Evolutionary conservation across 2,888 invertebrate genomes (phyloP), one percentile per base, ranked within the genome.

Genomic region (Dryomyza anilis): DNA sequence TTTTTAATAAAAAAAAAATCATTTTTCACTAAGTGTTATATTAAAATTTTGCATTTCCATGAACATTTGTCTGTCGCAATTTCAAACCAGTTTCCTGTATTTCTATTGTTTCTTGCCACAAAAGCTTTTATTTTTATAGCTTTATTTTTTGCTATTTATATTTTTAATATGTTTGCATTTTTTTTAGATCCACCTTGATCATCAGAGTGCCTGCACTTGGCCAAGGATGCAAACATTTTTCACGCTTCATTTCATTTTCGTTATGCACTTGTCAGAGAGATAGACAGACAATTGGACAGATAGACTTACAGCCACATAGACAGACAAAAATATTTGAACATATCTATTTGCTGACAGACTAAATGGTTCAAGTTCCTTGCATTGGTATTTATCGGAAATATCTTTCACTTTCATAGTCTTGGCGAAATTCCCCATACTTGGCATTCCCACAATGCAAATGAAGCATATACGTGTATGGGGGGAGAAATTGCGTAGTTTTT

Each of bases 371-470:
- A n/a, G 1, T 33, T 23, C 39, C 23, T 6, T 33, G 5, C 16
- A 36, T 8, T 30, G 56, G 56, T 36, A 39, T 57, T 36, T 33
- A 33, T 57, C 30, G 56, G 14, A 56, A 56, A 21, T 56, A 23
- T 57, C 36, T 6, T 57, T 33, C 39, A 39, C 23, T 57, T 36
- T 57, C 56, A 57, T 43, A 16, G 43, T 19, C n/a, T 16, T 43
- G n/a, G 43, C n/a, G n/a, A n/a, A n/a, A n/a, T n/a, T n/a, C n/a
- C n/a, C n/a, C n/a, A n/a, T n/a, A n/a, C n/a, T n/a, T n/a, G n/a
- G n/a, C n/a, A n/a, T n/a, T n/a, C n/a, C n/a, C n/a, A n/a, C n/a
- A 43, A 16, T 7, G 16, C 43, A 43, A 43, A 16, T 43, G 43
- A 19, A 43, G 19, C n/a, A 43, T 43, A 43, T 43, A 16, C 19